Percentiles rank a stretch among this genome's conserved stretches.
Conservation (phyloP, 37 sponge, comb jelly and placozoan genomes). For the Chondrilla cf. caribensis region DNA sequence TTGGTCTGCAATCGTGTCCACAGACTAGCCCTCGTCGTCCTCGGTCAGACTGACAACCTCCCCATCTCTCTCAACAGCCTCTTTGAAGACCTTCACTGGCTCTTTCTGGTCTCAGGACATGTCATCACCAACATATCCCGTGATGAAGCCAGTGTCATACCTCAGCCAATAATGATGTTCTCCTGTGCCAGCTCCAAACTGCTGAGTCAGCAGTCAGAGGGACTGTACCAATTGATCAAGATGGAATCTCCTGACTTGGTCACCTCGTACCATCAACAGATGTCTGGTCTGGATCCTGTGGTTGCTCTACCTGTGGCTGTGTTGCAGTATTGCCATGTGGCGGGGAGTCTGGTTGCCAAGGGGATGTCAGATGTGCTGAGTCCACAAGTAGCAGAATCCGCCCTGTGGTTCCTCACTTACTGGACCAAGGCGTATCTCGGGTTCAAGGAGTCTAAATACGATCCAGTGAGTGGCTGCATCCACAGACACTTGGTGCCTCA, state of each 20-base stretch:
- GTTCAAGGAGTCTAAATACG: conserved; percentile 47
- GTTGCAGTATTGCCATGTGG: conserved; percentile 54
- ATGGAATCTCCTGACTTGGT: not conserved
- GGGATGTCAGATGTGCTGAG: conserved; percentile 49
- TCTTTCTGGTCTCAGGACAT: conserved; percentile 49
- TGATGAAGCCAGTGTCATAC: conserved; percentile 39
- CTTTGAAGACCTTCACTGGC: conserved; percentile 80
- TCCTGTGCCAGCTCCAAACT: conserved; percentile 13
- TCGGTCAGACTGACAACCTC: not conserved
- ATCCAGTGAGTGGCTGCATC: conserved; percentile 34
- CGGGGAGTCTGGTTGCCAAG: conserved; percentile 25
- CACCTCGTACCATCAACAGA: not conserved
- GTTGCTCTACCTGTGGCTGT: conserved; percentile 44
- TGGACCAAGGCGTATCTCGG: conserved; percentile 49
- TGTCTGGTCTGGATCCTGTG: conserved; percentile 40
- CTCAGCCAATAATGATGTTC: conserved; percentile 38
- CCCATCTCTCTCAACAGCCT: conserved; percentile 35
- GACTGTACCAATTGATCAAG: not conserved
- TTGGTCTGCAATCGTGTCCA: not conserved
- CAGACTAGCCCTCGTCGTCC: not conserved
- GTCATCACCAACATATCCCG: conserved; percentile 36
- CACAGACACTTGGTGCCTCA: no score
- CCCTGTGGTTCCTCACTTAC: conserved; percentile 48
- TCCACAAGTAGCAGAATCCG: conserved; percentile 62
- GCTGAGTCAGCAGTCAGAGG: not conserved